Conservation (phyloP, 2,113 vertebrate genomes). For the Alexandromys fortis region DNA sequence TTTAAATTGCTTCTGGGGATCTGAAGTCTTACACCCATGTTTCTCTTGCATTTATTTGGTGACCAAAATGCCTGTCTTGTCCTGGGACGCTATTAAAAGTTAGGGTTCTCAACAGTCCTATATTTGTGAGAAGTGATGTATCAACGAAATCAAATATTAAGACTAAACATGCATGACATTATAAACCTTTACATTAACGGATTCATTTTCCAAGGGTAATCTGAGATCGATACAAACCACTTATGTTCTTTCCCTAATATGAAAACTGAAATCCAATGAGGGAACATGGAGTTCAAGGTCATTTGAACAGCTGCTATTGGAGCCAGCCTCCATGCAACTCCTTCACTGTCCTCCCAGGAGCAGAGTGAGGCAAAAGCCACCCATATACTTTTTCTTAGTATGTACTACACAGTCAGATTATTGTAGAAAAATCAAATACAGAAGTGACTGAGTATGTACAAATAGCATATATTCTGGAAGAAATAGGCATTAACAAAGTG, state of each 20-base stretch:
- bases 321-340: rapidly evolving
- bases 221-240: not conserved
- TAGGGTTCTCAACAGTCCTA: not conserved
- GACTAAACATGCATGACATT: not conserved
- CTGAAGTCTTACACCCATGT: not conserved
- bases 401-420: not conserved
- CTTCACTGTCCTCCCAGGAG: not conserved
- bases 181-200: not conserved
- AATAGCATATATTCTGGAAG: not conserved
- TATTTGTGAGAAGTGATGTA: not conserved
- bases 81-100: not conserved
- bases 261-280: not conserved
- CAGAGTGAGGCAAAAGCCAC: not conserved
- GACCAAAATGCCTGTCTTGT: not conserved
- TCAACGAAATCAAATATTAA: not conserved
- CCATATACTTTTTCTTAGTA: not conserved
- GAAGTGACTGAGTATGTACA: not conserved
- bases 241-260: not conserved
- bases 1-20: not conserved
- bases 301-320: not conserved
- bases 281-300: not conserved
- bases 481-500: not conserved
- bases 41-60: not conserved
- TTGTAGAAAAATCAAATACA: not conserved
- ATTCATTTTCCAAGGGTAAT: not conserved